Base-by-base conservation (phyloP, 2,888 invertebrate genomes). In the Serrognathus titanus region DNA sequence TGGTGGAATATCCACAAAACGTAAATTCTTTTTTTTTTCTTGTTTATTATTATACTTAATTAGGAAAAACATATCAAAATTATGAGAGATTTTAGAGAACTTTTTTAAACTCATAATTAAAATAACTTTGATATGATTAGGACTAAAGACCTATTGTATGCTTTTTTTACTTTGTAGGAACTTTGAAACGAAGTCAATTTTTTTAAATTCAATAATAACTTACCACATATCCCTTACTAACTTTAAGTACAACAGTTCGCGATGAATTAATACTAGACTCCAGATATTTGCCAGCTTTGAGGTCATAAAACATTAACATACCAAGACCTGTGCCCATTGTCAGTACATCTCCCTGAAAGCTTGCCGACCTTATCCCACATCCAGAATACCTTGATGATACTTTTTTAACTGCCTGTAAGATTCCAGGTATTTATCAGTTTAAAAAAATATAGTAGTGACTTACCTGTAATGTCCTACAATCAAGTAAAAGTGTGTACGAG, bases 281-380 rank as follows among this genome's bases (percentile, higher is more conserved):
- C 51, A 97, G 78, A 76, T 95, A 97, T 77, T 94, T 94, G 48
- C 90, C 90, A 24, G 93, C 94, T 67, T 92, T 85, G 58, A 96
- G 82, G 75, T 97, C 97, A 75, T 95, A 97, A 79, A 97, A 97
- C 84, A 96, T 88, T 1, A 97, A 80, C 79, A 92, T 85, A 12
- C 97, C 96, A 16, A 92, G 82, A 0, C 96, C 96, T 0, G 96
- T 97, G 12, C 97, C 97, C 62, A 97, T 92, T 2, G 97, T 96
- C 62, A 97, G 82, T 67, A 96, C 86, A 68, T 94, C 86, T 0
- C 92, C 92, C 66, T 91, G 87, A 78, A 97, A 97, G 78, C 90
- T 91, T 36, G 95, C 89, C 0, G 96, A 96, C 45, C 96, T 83
- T 63, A 96, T 92, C 36, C 94, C 95, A 79, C 93, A 94, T 20